Percentiles rank a stretch among this genome's conserved stretches.
These are phyloP conservation scores for Diplodus puntazzo DNA, from an alignment of 2,797 vertebrate genomes.

Conservation along the genomic window DNA sequence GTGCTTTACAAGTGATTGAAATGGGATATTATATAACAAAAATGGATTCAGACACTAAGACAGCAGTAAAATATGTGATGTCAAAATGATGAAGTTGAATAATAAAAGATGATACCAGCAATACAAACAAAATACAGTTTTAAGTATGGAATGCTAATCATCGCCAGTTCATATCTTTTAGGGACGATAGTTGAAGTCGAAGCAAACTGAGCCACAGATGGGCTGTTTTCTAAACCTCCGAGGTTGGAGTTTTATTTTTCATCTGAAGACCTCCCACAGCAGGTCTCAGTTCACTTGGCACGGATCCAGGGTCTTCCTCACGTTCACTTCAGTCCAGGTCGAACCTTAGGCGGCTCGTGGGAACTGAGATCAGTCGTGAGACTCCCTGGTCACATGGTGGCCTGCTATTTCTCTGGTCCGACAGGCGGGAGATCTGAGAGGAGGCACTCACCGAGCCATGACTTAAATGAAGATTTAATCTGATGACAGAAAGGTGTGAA, in stretches of 20 bases:
- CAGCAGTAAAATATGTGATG: too few relatives aligned
- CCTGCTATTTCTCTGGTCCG: background rate
- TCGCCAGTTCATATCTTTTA: constrained; percentile 16
- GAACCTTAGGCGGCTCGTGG: constrained; percentile 8
- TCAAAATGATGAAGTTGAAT: too few relatives aligned
- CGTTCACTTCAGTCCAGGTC: constrained; percentile 28
- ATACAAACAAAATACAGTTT: too few relatives aligned
- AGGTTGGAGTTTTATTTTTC: constrained; percentile 35
- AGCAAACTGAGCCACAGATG: constrained; percentile 26
- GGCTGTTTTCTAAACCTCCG: constrained; percentile 8
- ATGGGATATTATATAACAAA: too few relatives aligned
- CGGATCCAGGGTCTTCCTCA: constrained; percentile 44
- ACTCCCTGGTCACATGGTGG: background rate
- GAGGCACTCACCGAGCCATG: background rate
- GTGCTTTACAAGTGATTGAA: too few relatives aligned
- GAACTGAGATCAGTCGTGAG: background rate
- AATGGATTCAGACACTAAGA: too few relatives aligned
- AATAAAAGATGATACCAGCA: too few relatives aligned
- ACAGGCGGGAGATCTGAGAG: background rate
- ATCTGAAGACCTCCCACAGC: constrained; percentile 27
- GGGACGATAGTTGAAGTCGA: constrained; percentile 18
- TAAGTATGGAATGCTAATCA: too few relatives aligned
- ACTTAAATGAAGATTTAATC: background rate
- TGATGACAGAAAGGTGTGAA: background rate
- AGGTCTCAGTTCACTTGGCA: constrained; percentile 41